Evolutionary conservation across 2,113 vertebrate genomes (phyloP).

Genomic region (Psittacus erithacus): DNA sequence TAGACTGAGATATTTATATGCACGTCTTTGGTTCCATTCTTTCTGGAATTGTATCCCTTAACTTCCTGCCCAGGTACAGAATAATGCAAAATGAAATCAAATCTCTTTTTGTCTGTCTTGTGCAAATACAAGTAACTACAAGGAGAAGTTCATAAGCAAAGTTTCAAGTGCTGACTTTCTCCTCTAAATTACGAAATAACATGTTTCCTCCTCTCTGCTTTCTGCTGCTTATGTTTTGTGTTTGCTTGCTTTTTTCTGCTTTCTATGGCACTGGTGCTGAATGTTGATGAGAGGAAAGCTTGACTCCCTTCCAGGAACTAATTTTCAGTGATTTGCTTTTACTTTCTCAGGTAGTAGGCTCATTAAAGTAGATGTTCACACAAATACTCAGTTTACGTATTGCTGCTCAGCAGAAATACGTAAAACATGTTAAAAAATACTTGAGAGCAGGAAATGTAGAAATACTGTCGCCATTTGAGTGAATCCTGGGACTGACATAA

Average conservation of each 20-base stretch:
- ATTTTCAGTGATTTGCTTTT: conserved; percentile 22
- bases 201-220: background rate
- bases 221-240: conserved; percentile 16
- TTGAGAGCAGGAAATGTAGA: background rate
- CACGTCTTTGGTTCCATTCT: background rate
- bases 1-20: background rate
- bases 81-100: background rate
- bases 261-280: conserved; percentile 28
- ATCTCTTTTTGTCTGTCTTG: background rate
- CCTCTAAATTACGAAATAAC: conserved; percentile 17
- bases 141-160: background rate
- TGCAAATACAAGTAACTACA: background rate
- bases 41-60: background rate
- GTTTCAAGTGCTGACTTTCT: background rate
- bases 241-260: conserved; percentile 44
- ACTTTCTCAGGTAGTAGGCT: background rate
- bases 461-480: background rate
- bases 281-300: conserved; percentile 48
- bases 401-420: background rate
- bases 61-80: background rate
- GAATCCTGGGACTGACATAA: background rate
- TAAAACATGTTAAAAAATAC: background rate
- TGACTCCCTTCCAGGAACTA: conserved; percentile 45
- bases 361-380: background rate
- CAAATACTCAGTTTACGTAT: background rate